Conservation (phyloP, 2,113 vertebrate species). For the Alligator sinensis region DNA sequence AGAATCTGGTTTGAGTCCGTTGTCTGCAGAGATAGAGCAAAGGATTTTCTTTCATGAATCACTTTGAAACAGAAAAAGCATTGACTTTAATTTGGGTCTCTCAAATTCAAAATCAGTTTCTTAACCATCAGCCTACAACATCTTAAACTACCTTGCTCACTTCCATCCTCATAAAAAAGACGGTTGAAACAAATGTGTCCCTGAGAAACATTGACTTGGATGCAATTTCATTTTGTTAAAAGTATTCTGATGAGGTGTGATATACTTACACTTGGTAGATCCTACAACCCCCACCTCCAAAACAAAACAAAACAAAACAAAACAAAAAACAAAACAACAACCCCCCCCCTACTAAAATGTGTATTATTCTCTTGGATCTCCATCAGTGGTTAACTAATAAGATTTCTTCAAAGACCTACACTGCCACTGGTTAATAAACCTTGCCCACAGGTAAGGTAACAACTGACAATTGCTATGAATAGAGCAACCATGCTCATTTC, state of each 20-base stretch:
- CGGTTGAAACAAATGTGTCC: neutral
- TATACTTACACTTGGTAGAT: neutral
- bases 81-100: neutral
- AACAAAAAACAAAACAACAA: neutral
- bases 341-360: neutral
- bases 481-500: neutral
- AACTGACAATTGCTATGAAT: neutral
- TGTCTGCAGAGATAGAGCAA: neutral
- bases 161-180: neutral
- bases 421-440: neutral
- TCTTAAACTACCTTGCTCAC: neutral
- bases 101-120: neutral
- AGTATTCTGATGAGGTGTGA: neutral
- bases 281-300: neutral
- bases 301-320: neutral
- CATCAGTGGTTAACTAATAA: neutral
- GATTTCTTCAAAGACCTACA: neutral
- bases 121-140: neutral
- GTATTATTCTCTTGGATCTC: neutral
- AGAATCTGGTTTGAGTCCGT: neutral
- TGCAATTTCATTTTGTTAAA: neutral
- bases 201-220: neutral
- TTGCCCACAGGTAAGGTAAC: neutral
- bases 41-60: neutral
- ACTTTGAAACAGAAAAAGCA: neutral